phyloP scores from a whole-genome alignment of 2,113 vertebrate species.

The Pavo muticus region DNA sequence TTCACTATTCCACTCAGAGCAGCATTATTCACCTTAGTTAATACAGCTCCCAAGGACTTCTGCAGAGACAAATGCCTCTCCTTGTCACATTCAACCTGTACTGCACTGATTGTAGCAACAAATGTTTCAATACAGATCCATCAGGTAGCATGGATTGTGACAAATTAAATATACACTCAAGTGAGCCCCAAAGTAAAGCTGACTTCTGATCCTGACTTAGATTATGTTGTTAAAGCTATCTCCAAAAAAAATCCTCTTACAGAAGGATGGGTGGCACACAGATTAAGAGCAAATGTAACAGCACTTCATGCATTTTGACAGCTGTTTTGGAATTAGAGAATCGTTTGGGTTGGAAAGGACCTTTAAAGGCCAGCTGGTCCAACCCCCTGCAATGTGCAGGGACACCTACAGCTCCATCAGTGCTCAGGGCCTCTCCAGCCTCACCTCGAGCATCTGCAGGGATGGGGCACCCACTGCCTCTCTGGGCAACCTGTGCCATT shows the following conservation, averaged over 20 bases:
- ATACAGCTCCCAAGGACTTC: accelerated
- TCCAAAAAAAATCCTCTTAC: not conserved
- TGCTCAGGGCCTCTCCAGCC: too few relatives aligned
- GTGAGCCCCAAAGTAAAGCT: not conserved
- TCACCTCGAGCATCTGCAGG: too few relatives aligned
- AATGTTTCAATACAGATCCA: not conserved
- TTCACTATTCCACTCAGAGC: not conserved
- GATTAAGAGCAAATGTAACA: not conserved
- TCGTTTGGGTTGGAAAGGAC: too few relatives aligned
- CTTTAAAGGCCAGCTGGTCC: too few relatives aligned
- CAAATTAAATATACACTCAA: not conserved
- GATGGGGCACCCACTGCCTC: too few relatives aligned
- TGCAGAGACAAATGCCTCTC: not conserved
- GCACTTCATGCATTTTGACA: accelerated
- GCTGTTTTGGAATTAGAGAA: not conserved
- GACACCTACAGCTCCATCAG: too few relatives aligned
- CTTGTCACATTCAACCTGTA: not conserved
- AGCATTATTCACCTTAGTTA: accelerated
- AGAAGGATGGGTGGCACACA: not conserved
- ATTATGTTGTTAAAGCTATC: not conserved
- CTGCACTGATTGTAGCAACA: accelerated
- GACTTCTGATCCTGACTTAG: not conserved
- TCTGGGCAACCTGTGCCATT: too few relatives aligned
- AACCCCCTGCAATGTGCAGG: too few relatives aligned
- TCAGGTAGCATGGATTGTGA: accelerated